Evolutionary conservation across 2,888 invertebrate species (phyloP), one percentile per base, ranked within the genome.

Genomic region (Ferrisia virgata): DNA sequence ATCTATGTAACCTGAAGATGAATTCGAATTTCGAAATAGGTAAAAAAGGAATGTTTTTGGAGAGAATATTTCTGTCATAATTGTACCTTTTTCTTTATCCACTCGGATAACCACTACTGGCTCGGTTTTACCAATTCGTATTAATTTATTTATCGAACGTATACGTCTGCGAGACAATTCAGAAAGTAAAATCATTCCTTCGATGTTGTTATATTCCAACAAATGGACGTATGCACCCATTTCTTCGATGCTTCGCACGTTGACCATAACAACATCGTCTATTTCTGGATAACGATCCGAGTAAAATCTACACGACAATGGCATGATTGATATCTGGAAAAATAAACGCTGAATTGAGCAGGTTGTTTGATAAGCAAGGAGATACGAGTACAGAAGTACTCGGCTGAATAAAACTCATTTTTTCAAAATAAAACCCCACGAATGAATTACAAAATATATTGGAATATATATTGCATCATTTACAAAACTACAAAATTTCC

Each of bases 171-270:
- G 92, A 4, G 99, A 99, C 91, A 99, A 91, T 89, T 99, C 99
- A 6, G 98, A 99, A 2, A 99, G 92, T 88, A 99, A 90, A 86
- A 99, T 99, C 99, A 99, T 99, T 88, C 97, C 98, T 90, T 99
- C 99, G 87, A 98, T 99, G 88, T 98, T 97, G 89, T 99, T 98
- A 89, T 99, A 99, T 90, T 99, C 99, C 86, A 99, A 90, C 85
- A 99, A 90, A 89, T 97, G 96, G 18, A 99, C 99, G 89, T 99
- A 99, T 1, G 99, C 99, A 85, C 99, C 99, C 99, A 99, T 99
- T 91, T 99, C 99, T 22, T 98, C 99, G 88, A 99, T 99, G 86
- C 97, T 95, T 72, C 97, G 92, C 2, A 99, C 99, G 88, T 98
- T 99, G 33, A 98, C 99, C 98, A 99, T 98, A 78, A 99, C 99